Evolutionary conservation across 1,140 invertebrate genomes (phyloP), one percentile per base, ranked within the genome.

Genomic region (Dolichoris vasculosae): DNA sequence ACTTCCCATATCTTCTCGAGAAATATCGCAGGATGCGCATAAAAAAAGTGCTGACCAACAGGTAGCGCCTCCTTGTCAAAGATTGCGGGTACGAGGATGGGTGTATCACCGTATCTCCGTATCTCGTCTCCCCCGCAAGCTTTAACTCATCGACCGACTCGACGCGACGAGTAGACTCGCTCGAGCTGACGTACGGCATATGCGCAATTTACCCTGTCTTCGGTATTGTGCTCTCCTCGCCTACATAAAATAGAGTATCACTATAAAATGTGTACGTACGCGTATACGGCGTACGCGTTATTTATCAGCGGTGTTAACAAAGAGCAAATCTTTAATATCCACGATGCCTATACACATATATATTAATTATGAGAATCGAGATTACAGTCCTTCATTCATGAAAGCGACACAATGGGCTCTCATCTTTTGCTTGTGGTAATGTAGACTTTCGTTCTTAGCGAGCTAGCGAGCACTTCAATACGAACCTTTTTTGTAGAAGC

Each of bases 31-130:
- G 35, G 30, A 15, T 38, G 67, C 32, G 17, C 17, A 38, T 38
- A 69, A 38, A 59, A 69, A 69, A 69, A 69, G 32, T 69, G 67
- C 67, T 69, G 67, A 69, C 67, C 67, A 69, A 69, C 67, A 69
- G 67, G 67, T 69, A 69, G 67, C 32, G 67, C 67, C 67, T 38
- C 35, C 35, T 38, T 38, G 32, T 38, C 67, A 69, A 69, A 69
- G 67, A 69, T 69, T 38, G 32, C 7, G 15, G 30, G 30, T 13
- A 23, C 32, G 7, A 32, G 30, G 13, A 69, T 15, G 6, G 17
- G 7, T 23, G 11, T n/a, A n/a, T n/a, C n/a, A n/a, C n/a, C n/a
- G n/a, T n/a, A n/a, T n/a, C n/a, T n/a, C n/a, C n/a, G n/a, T n/a
- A n/a, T n/a, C n/a, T n/a, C n/a, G n/a, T 38, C 35, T 20, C 15